phyloP scores from a whole-genome alignment of 1,140 invertebrate species.

The Megalopta genalis region DNA sequence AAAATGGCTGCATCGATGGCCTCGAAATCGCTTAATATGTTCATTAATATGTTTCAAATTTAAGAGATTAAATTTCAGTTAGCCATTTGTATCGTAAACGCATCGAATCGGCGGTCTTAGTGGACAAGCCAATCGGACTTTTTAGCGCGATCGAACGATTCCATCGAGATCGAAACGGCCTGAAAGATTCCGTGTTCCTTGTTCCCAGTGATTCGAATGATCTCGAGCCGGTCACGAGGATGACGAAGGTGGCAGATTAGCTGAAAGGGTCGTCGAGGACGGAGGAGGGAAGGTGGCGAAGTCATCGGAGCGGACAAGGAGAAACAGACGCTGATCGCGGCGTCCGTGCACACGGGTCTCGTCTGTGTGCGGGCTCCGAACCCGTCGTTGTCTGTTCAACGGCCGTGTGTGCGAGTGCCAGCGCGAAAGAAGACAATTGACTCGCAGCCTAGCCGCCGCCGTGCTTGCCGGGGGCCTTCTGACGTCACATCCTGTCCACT shows the following conservation, averaged over 20 bases:
- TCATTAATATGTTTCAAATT: too few species aligned
- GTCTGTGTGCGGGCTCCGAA: slow-evolving; percentile 43
- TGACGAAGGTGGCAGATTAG: slow-evolving; percentile 15
- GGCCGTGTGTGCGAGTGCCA: slow-evolving; percentile 5
- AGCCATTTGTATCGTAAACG: too few species aligned
- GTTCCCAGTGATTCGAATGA: slow-evolving; percentile 4
- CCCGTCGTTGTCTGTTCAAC: slow-evolving; percentile 48
- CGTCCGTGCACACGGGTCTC: slow-evolving; percentile 18
- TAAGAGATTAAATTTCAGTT: too few species aligned
- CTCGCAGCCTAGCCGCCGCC: slow-evolving; percentile 66
- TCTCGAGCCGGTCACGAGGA: slow-evolving; percentile 10
- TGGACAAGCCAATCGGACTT: too few species aligned
- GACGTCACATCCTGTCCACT: slow-evolving; percentile 76
- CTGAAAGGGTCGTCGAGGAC: slow-evolving; percentile 13
- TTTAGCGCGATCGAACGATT: too few species aligned
- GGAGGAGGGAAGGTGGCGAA: slow-evolving; percentile 30
- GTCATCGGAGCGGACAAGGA: slow-evolving; percentile 5
- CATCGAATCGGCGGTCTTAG: too few species aligned
- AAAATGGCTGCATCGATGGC: too few species aligned
- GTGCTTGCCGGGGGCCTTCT: slow-evolving; percentile 70
- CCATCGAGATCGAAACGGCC: too few species aligned
- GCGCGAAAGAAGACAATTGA: slow-evolving; percentile 75
- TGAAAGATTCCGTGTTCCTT: too few species aligned
- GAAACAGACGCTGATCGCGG: slow-evolving; percentile 34
- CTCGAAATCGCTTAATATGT: too few species aligned